phyloP scores from a whole-genome alignment of 64 coral and sea anemone species.

The Porites australiensis region DNA sequence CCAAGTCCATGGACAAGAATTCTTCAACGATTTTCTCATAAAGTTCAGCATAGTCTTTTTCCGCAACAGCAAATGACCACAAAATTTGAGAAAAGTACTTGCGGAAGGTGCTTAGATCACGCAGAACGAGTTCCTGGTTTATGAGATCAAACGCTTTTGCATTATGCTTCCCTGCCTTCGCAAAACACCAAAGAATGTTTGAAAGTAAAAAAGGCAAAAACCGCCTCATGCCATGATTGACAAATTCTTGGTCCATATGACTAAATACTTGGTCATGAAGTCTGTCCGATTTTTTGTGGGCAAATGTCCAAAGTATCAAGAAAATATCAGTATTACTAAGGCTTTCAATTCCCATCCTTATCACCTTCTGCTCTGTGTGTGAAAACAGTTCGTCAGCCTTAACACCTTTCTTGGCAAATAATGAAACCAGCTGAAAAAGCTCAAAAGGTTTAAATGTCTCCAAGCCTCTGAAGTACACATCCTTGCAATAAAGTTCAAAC shows the following conservation, averaged over 20 bases:
- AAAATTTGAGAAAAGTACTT: neutral
- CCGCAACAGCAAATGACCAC: constrained; percentile 1
- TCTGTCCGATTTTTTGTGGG: neutral
- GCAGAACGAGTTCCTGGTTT: neutral
- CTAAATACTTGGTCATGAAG: neutral
- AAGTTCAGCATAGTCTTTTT: neutral
- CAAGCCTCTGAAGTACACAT: neutral
- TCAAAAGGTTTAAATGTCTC: neutral
- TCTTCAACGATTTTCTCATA: neutral
- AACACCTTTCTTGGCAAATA: neutral
- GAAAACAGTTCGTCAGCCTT: neutral
- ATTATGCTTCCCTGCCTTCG: neutral
- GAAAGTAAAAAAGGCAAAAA: neutral
- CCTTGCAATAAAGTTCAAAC: neutral
- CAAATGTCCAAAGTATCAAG: constrained; percentile 2
- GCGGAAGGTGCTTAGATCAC: neutral
- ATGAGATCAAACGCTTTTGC: neutral
- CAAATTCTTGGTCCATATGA: neutral
- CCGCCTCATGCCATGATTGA: neutral
- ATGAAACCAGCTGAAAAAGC: neutral
- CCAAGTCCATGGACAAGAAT: neutral
- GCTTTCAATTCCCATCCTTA: neutral
- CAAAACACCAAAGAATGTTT: neutral
- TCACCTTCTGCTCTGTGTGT: neutral
- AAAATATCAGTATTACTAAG: neutral